These are phyloP conservation scores for Drosophila anomelani DNA, from an alignment of 2,888 invertebrate genomes.

Conservation along the genomic window DNA sequence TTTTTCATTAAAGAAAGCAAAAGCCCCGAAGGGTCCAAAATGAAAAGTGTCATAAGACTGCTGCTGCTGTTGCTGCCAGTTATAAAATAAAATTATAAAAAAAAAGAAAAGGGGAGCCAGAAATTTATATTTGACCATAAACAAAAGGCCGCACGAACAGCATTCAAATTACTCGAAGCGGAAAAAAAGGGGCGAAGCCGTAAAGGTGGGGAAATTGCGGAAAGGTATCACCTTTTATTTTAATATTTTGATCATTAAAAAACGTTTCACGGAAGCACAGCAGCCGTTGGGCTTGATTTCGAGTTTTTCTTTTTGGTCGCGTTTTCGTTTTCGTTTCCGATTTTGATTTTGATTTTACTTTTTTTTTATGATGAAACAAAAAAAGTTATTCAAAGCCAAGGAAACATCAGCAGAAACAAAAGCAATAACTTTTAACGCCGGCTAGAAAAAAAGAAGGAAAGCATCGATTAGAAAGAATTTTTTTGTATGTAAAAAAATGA, in stretches of 20 bases:
- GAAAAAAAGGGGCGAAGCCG: slow-evolving; percentile 2
- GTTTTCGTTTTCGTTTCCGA: slow-evolving; percentile 40
- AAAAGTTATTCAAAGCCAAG: slow-evolving; percentile 52
- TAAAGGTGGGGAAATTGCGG: slow-evolving; percentile 27
- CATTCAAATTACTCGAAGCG: slow-evolving; percentile 30
- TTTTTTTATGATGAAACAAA: slow-evolving; percentile 57
- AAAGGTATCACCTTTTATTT: slow-evolving; percentile 72
- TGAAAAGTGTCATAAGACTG: slow-evolving; percentile 74
- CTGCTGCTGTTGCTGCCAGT: neutral
- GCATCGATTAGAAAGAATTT: too few species aligned
- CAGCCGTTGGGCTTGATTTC: slow-evolving; percentile 25
- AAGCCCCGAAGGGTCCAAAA: slow-evolving; percentile 26
- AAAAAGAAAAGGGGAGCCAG: slow-evolving; percentile 15
- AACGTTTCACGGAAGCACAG: slow-evolving; percentile 55
- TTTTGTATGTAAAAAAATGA: neutral
- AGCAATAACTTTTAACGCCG: slow-evolving; percentile 70
- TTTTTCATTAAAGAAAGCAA: slow-evolving; percentile 71
- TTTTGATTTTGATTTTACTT: slow-evolving; percentile 46
- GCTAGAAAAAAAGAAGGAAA: neutral
- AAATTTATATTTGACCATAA: slow-evolving; percentile 58
- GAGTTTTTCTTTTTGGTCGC: slow-evolving; percentile 31
- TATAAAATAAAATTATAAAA: slow-evolving; percentile 17
- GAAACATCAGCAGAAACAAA: slow-evolving; percentile 58
- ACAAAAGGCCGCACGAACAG: slow-evolving; percentile 54
- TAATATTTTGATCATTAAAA: slow-evolving; percentile 75